Percentiles rank a stretch among this genome's conserved stretches.
phyloP scores from a whole-genome alignment of 1,140 invertebrate genomes.

The Leptinotarsa texana region DNA sequence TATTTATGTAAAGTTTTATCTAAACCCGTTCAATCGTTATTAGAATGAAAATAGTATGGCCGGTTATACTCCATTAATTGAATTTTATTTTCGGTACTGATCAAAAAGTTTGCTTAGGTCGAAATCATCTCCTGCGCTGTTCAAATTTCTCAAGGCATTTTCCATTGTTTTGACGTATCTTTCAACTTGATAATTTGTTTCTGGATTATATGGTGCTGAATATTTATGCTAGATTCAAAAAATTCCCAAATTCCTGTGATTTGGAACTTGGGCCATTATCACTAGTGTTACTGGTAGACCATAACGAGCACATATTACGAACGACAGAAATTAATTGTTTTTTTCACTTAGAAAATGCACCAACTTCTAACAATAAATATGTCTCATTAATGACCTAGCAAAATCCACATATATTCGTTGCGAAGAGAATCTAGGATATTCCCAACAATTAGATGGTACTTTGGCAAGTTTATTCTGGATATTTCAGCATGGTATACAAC shows the following conservation, averaged over 20 bases:
- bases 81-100: neutral
- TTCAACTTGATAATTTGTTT: neutral
- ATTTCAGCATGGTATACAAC: neutral
- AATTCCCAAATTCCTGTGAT: neutral
- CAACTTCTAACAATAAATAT: neutral
- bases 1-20: too few relatives aligned
- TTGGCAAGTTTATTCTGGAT: neutral
- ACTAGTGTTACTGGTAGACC: neutral
- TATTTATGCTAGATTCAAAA: neutral
- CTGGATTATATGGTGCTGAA: neutral
- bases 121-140: neutral
- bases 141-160: neutral
- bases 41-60: neutral
- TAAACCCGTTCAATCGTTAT: too few relatives aligned
- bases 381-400: neutral
- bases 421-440: neutral
- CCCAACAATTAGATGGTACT: neutral
- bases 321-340: neutral
- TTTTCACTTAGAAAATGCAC: neutral
- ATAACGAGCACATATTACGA: neutral
- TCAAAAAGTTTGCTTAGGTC: neutral
- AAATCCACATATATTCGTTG: neutral
- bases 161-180: neutral
- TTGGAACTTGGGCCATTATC: neutral
- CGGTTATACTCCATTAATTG: neutral